phyloP scores from a whole-genome alignment of 2,113 vertebrate species.

The Onychorhynchus coronatus region DNA sequence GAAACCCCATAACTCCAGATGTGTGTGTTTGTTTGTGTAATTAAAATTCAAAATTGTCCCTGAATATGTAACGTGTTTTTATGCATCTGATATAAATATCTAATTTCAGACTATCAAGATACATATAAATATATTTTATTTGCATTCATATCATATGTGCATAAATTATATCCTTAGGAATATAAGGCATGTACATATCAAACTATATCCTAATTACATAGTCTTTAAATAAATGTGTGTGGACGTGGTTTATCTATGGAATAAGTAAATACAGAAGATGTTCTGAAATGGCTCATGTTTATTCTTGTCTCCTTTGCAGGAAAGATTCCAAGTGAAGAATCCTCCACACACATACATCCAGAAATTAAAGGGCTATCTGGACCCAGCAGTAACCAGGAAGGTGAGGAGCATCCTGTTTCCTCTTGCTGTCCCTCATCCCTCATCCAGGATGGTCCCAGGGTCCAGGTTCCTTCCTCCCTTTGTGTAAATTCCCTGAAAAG shows the following conservation, averaged over 20 bases:
- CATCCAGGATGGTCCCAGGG: not conserved
- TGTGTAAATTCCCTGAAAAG: not conserved
- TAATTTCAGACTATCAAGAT: not conserved
- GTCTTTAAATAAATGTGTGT: not conserved
- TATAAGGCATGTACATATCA: not conserved
- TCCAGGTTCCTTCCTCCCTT: constrained; percentile 31
- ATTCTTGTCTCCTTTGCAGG: constrained; percentile 72
- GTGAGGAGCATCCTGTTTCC: constrained; percentile 74
- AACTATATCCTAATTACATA: accelerated
- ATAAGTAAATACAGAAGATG: not conserved
- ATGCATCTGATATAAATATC: not conserved
- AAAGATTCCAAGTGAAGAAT: constrained; percentile 98
- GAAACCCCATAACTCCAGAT: not conserved
- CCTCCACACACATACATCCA: constrained; percentile 96
- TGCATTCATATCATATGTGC: not conserved
- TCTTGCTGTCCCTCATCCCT: not conserved
- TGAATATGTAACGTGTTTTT: not conserved
- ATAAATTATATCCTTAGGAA: not conserved
- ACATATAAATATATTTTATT: not conserved
- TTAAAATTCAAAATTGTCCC: not conserved
- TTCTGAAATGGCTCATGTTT: not conserved
- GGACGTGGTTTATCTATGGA: not conserved
- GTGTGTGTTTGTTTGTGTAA: not conserved
- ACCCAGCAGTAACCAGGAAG: constrained; percentile 95
- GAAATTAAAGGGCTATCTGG: constrained; percentile 93